Evolutionary conservation across 2,113 vertebrate genomes (phyloP).

Genomic region (Noctilio leporinus): DNA sequence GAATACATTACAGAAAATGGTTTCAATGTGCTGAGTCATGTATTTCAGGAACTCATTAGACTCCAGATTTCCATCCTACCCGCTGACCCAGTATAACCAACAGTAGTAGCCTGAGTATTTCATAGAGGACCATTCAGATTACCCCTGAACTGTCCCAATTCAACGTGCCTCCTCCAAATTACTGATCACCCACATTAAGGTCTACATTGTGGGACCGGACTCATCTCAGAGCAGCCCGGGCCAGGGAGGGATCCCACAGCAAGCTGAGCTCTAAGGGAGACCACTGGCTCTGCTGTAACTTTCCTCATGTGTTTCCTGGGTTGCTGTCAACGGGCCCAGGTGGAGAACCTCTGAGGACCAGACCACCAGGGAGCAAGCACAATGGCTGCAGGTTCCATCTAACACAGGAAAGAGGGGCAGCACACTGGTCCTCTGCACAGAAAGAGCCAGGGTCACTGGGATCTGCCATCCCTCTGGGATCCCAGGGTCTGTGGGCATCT

Average conservation of each 20-base stretch:
- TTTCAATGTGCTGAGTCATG: background rate
- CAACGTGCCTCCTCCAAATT: background rate
- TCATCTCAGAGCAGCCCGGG: background rate
- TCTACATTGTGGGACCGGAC: background rate
- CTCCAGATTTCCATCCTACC: background rate
- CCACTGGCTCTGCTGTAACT: background rate
- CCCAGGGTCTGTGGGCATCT: background rate
- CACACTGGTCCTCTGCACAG: background rate
- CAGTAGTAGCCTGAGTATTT: too few species aligned
- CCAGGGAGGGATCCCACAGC: accelerated
- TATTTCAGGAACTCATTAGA: background rate
- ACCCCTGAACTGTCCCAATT: background rate
- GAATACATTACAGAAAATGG: background rate
- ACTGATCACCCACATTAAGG: background rate
- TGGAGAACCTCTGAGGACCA: background rate
- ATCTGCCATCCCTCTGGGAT: background rate
- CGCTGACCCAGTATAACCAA: background rate
- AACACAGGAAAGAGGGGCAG: background rate
- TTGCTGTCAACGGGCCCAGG: background rate
- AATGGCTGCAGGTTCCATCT: background rate
- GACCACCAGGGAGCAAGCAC: background rate
- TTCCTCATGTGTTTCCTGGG: background rate
- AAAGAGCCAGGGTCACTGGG: background rate
- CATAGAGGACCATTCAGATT: background rate
- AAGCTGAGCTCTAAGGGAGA: background rate